phyloP scores from a whole-genome alignment of 2,888 invertebrate species.

The Pristionchus mayeri region DNA sequence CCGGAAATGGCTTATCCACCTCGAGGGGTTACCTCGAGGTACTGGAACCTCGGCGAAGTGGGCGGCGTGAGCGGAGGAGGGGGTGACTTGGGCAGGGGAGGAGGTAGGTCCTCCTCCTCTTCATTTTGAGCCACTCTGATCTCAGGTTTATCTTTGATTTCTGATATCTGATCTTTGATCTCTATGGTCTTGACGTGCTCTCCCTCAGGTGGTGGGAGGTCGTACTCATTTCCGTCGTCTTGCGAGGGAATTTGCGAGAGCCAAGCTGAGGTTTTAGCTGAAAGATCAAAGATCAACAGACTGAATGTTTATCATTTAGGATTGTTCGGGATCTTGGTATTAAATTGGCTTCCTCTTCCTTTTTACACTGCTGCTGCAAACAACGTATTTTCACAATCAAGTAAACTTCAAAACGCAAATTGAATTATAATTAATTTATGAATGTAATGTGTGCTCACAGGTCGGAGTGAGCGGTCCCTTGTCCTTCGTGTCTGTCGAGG shows the following conservation, averaged over 20 bases:
- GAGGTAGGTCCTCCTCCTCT: background rate
- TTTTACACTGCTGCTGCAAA: background rate
- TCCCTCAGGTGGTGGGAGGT: background rate
- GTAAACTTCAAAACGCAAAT: no score
- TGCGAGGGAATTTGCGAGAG: slow-evolving; percentile 46
- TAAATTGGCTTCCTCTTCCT: background rate
- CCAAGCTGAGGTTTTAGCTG: slow-evolving; percentile 47
- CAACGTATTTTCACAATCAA: no score
- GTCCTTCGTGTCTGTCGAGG: slow-evolving; percentile 65
- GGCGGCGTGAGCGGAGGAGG: slow-evolving; percentile 35
- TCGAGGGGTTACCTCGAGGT: slow-evolving; percentile 3
- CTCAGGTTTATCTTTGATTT: background rate
- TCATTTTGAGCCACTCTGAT: background rate
- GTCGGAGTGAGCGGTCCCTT: slow-evolving; percentile 50
- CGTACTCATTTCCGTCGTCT: slow-evolving; percentile 29
- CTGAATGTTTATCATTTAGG: background rate
- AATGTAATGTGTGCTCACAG: no score
- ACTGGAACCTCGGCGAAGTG: background rate
- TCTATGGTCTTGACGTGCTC: background rate
- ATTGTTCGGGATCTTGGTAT: background rate
- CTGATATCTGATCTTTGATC: slow-evolving; percentile 17
- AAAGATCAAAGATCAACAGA: slow-evolving; percentile 5
- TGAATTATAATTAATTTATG: no score
- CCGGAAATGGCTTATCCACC: no score
- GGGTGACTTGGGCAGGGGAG: background rate